Percentiles rank a stretch among this genome's conserved stretches.
Conservation (phyloP, 2,888 invertebrate genomes). For the Melanophora roralis region DNA sequence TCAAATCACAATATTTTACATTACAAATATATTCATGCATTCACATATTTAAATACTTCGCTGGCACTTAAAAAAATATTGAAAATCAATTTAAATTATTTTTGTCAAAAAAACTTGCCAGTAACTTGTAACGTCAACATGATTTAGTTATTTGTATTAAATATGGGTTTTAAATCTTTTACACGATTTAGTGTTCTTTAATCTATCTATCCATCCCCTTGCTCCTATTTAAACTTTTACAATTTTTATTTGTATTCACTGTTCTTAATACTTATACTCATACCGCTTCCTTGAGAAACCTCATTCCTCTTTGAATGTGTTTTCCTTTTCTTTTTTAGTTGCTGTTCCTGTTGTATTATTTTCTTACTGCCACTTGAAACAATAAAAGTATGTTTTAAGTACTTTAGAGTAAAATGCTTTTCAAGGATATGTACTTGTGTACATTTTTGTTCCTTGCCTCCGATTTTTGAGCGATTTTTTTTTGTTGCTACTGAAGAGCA, state of each 20-base stretch:
- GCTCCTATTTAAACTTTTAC: not conserved
- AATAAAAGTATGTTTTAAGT: slow-evolving; percentile 61
- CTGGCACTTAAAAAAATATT: too few relatives aligned
- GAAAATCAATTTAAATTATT: too few relatives aligned
- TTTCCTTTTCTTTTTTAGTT: slow-evolving; percentile 12
- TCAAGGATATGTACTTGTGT: slow-evolving; percentile 73
- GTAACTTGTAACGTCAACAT: too few relatives aligned
- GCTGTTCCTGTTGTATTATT: slow-evolving; percentile 38
- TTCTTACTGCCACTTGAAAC: slow-evolving; percentile 54
- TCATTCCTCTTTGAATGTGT: slow-evolving; percentile 8
- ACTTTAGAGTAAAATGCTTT: slow-evolving; percentile 71
- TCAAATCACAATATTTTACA: too few relatives aligned
- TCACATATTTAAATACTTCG: too few relatives aligned
- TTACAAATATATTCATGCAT: too few relatives aligned
- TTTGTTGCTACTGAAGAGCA: slow-evolving; percentile 68
- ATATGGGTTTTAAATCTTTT: not conserved
- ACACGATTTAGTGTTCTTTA: not conserved
- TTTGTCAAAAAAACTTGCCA: too few relatives aligned
- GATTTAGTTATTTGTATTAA: too few relatives aligned
- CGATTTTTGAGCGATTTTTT: slow-evolving; percentile 6
- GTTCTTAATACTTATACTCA: slow-evolving; percentile 10
- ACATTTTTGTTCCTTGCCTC: slow-evolving; percentile 41
- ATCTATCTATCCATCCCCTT: not conserved
- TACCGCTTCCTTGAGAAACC: slow-evolving; percentile 45
- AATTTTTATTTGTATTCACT: slow-evolving; percentile 7